These are phyloP conservation scores for Capromys pilorides DNA, from an alignment of 2,797 vertebrate species.

Conservation along the genomic window DNA sequence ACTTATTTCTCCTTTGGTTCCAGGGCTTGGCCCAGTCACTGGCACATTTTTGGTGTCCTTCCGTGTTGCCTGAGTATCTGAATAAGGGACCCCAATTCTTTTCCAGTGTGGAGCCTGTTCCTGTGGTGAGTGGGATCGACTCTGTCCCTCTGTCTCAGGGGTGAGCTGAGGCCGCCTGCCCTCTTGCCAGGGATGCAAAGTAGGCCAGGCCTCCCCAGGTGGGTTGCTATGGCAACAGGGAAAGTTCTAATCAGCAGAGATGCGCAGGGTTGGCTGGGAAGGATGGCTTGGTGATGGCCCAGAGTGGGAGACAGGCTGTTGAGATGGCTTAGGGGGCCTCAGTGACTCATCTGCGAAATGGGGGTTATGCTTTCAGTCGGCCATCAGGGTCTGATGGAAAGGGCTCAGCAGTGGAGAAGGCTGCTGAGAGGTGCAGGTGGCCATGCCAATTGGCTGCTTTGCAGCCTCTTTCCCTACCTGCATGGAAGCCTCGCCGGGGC, in stretches of 20 bases:
- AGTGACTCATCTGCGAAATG: conserved; percentile 24
- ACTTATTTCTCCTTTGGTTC: background rate
- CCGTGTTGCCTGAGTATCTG: background rate
- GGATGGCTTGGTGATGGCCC: background rate
- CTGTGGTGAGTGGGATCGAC: conserved; percentile 13
- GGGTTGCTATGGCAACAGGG: conserved; percentile 78
- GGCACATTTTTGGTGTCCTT: background rate
- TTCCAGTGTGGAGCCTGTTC: background rate
- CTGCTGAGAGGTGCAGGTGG: background rate
- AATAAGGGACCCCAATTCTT: background rate
- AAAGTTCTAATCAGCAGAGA: conserved; percentile 63
- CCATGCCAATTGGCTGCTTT: background rate
- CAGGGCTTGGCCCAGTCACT: background rate
- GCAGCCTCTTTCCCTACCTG: background rate
- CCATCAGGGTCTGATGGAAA: rapidly evolving
- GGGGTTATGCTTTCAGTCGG: background rate
- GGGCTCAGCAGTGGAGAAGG: background rate
- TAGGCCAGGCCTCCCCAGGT: conserved; percentile 73
- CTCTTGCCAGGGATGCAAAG: conserved; percentile 66
- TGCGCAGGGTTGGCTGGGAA: conserved; percentile 32
- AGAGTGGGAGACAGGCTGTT: background rate
- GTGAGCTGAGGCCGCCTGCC: conserved; percentile 36
- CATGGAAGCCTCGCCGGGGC: background rate
- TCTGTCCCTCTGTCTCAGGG: conserved; percentile 26
- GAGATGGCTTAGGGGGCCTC: conserved; percentile 16